These are phyloP conservation scores for Geothlypis trichas DNA, from an alignment of 2,113 vertebrate genomes.

Conservation along the genomic window DNA sequence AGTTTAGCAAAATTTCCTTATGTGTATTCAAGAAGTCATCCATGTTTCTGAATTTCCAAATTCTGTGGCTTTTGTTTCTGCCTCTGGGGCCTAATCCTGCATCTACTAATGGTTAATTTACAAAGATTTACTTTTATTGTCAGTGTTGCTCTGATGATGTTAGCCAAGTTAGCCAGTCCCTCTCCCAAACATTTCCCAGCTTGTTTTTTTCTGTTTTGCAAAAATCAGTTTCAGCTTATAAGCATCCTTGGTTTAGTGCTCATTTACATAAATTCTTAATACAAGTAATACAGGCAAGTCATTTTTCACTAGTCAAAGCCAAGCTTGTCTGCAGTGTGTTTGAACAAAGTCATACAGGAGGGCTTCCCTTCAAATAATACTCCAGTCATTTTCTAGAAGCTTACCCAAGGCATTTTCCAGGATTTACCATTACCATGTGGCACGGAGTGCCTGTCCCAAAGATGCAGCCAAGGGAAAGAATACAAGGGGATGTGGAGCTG, in stretches of 20 bases:
- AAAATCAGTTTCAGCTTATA: neutral
- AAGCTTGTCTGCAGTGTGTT: neutral
- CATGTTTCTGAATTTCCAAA: neutral
- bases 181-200: neutral
- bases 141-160: neutral
- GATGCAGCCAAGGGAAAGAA: neutral
- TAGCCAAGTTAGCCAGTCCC: neutral
- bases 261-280: slow-evolving; percentile 7
- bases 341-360: neutral
- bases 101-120: neutral
- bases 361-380: neutral
- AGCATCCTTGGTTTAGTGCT: neutral
- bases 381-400: neutral
- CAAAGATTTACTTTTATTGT: neutral
- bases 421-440: neutral
- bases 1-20: neutral
- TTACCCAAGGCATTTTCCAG: neutral
- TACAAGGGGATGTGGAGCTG: neutral
- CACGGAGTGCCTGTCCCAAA: neutral
- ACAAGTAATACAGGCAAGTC: neutral
- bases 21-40: neutral
- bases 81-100: neutral
- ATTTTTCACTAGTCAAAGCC: neutral
- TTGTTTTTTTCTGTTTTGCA: slow-evolving; percentile 6
- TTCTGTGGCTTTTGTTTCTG: neutral